Evolutionary conservation across 23 tunicate species (phyloP), one percentile per base, ranked within the genome.

Genomic region (Trididemnum nubilum): DNA sequence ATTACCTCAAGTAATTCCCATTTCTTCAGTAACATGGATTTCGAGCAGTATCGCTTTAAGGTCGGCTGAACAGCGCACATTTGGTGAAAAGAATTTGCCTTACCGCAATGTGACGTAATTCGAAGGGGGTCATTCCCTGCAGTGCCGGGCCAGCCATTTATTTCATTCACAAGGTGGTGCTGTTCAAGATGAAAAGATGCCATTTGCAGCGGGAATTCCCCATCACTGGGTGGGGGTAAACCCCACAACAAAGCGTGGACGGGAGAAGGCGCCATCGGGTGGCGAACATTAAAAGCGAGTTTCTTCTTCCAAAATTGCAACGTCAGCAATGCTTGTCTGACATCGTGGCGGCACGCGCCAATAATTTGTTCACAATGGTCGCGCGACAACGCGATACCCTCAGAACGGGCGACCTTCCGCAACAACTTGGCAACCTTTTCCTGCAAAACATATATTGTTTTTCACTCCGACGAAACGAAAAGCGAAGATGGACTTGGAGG

Each of bases 261-360:
- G n/a, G 37, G 37, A 4, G 37, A 21, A 12, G n/a, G n/a, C 22
- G 26, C 5, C 5, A n/a, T 12, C 18, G 26, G 29, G 67, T 23
- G 22, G 28, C 12, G 15, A 44, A 7, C 54, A 12, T 31, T 5
- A 67, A 5, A 9, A 32, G 7, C 37, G 3, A 67, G 38, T 3
- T 5, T 7, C 7, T 31, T 32, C 22, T n/a, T n/a, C 74, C 74
- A 67, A 67, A 67, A 67, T 33, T 67, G 74, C 38, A 67, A 9
- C 7, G 74, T 31, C 38, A 67, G 33, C 3, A 67, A 30, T 2
- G 74, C 22, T 67, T 67, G 74, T 33, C 74, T 67, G 74, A 67
- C 38, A 33, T 67, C 74, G 33, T 67, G 7, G 25, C 25, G 22
- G 15, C 38, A 67, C 31, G 74, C 74, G 4, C 38, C 38, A 33